Percentiles rank a stretch among this genome's conserved stretches.
These are phyloP conservation scores for Uropsilus gracilis DNA, from an alignment of 2,113 vertebrate genomes.

Conservation along the genomic window DNA sequence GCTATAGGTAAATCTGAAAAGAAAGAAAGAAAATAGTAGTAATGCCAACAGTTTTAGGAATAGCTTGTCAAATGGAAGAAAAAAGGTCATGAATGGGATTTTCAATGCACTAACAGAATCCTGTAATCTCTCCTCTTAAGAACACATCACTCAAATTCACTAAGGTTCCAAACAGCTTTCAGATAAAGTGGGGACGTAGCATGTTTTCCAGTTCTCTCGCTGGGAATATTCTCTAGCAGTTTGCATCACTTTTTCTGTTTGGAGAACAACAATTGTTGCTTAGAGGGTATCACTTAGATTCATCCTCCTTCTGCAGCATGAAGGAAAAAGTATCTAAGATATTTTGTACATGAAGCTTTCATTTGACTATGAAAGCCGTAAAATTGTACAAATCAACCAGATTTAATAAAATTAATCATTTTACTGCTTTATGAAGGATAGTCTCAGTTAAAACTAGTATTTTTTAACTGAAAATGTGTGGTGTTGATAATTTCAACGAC, in stretches of 20 bases:
- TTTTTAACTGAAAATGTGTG: not conserved
- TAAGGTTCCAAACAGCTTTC: not conserved
- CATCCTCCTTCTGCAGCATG: not conserved
- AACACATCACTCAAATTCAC: not conserved
- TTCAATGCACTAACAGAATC: not conserved
- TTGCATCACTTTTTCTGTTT: slow-evolving; percentile 25
- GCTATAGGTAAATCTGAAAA: slow-evolving; percentile 52
- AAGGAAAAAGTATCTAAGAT: slow-evolving; percentile 41
- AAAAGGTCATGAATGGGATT: not conserved
- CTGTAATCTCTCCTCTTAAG: slow-evolving; percentile 57
- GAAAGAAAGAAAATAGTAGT: slow-evolving; percentile 44
- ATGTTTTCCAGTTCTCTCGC: not conserved
- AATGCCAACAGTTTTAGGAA: slow-evolving; percentile 23
- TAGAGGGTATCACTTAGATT: not conserved
- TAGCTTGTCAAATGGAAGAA: slow-evolving; percentile 5
- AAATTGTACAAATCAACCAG: not conserved
- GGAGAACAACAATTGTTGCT: not conserved
- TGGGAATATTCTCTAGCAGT: not conserved
- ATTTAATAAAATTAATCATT: not conserved
- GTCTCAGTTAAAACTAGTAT: not conserved
- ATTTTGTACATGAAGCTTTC: not conserved
- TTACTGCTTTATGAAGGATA: not conserved
- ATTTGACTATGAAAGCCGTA: not conserved
- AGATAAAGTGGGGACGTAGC: not conserved
- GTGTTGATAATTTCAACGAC: not conserved